Evolutionary conservation across 2,113 vertebrate genomes (phyloP), one percentile per base, ranked within the genome.

Genomic region (Rynchops niger): DNA sequence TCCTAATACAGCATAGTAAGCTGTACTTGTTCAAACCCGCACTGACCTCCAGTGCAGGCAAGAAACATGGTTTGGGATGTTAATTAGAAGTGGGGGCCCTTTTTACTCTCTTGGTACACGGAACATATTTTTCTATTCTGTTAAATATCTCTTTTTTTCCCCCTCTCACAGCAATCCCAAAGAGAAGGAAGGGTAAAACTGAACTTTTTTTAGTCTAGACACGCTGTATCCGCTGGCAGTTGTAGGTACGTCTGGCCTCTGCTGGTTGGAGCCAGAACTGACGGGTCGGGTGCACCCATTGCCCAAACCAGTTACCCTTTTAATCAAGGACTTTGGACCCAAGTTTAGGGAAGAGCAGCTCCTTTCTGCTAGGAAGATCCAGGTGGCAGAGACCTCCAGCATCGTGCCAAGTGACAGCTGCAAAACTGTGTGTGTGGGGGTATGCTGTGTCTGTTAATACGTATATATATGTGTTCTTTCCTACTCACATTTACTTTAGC

Each of bases 381-480:
- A 52, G 26, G n/a, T 62, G 30, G 9, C 17, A 65, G 18, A 72
- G 11, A 18, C 50, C 14, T 43, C 53, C 26, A 38, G 12, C 29
- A 56, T 7, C 4, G 4, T n/a, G 36, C 61, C 13, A 72, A 69
- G 21, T 40, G 58, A 30, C 45, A 77, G 58, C 53, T 52, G 21
- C 21, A 2, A 93, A 86, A 56, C 36, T 62, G n/a, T 17, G 8
- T 56, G 9, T 9, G 40, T n/a, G 15, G 34, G 5, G 8, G 16
- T 15, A 50, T 19, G 25, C 25, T 19, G 3, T 29, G 36, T 19
- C 55, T 81, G 34, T 59, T 91, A 77, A 72, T 47, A 73, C n/a
- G n/a, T 22, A 32, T 0, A 0, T 12, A 0, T 12, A 19, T 26
- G 9, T 70, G 13, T 58, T 34, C 29, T 80, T 36, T 69, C 17